These are phyloP conservation scores for Leiothrix lutea DNA, from an alignment of 2,113 vertebrate species.

Conservation along the genomic window DNA sequence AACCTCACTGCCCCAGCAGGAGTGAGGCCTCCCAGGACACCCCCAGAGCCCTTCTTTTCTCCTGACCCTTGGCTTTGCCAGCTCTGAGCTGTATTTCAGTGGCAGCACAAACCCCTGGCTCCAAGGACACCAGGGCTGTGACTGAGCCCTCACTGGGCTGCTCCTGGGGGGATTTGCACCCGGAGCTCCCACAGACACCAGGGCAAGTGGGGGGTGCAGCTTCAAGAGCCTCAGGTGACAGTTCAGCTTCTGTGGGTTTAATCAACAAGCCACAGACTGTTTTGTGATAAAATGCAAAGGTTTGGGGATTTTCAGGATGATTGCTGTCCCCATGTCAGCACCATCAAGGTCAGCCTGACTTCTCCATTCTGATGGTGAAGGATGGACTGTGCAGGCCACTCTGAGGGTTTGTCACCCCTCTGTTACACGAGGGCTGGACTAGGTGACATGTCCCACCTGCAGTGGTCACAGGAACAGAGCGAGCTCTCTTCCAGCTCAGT, in stretches of 20 bases:
- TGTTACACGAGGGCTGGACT: background rate
- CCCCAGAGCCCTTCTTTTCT: background rate
- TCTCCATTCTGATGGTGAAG: background rate
- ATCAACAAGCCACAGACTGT: background rate
- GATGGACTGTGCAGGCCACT: background rate
- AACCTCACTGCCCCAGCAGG: background rate
- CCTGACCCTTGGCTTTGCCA: background rate
- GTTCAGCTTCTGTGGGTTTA: background rate
- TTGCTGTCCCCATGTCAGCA: background rate
- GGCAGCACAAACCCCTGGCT: background rate
- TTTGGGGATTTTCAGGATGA: background rate
- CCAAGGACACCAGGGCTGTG: rapidly evolving
- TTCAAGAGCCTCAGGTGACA: background rate
- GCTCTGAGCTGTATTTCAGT: background rate
- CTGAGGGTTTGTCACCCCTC: background rate
- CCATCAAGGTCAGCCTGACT: background rate
- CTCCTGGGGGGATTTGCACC: too few species aligned
- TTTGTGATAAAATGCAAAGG: background rate
- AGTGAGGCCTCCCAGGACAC: background rate
- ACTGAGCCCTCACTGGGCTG: background rate
- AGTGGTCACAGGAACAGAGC: rapidly evolving
- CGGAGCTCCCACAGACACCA: background rate
- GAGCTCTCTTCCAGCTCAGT: background rate
- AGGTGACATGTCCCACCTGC: background rate
- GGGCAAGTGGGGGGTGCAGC: rapidly evolving